Evolutionary conservation across 2,888 invertebrate genomes (phyloP), one percentile per base, ranked within the genome.

Genomic region (Sesia apiformis): DNA sequence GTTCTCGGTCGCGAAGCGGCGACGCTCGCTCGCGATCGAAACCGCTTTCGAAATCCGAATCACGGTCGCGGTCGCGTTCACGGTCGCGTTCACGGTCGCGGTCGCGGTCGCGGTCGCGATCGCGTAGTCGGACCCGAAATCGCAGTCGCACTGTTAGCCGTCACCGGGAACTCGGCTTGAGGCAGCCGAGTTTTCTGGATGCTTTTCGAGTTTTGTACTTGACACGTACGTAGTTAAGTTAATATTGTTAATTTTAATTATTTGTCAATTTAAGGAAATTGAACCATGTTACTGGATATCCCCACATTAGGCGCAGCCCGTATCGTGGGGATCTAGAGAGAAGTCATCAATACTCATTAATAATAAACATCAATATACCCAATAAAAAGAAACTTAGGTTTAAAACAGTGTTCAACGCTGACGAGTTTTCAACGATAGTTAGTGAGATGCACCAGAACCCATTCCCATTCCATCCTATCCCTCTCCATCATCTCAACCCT

Each of bases 201-300:
- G 84, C 88, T 0, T 89, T 89, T 53, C 66, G 87, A 59, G 81
- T 89, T 49, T 59, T 88, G 53, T 88, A 85, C 66, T 72, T 88
- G 40, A 76, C 75, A 56, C 76, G 88, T 89, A 58, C 76, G 83
- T 76, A 51, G 39, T 40, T 52, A 43, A 23, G 23, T 23, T 23
- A 23, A 23, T 23, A 23, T 23, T 23, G 23, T 23, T 23, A 23
- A 23, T 23, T 23, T 23, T 23, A 23, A 23, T 23, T 23, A 23
- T 23, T 23, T 23, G 23, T 1, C 23, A 23, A 23, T 23, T 23
- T 23, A 23, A 23, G 23, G 23, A 1, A 23, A 23, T 23, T 23
- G 23, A 23, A 2, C 23, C 23, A 23, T 23, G 23, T 23, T 23
- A 23, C 23, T 23, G 23, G 23, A 23, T 23, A 23, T 23, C 23